Conservation (phyloP, 2,888 invertebrate genomes). For the Tillus elongatus region DNA sequence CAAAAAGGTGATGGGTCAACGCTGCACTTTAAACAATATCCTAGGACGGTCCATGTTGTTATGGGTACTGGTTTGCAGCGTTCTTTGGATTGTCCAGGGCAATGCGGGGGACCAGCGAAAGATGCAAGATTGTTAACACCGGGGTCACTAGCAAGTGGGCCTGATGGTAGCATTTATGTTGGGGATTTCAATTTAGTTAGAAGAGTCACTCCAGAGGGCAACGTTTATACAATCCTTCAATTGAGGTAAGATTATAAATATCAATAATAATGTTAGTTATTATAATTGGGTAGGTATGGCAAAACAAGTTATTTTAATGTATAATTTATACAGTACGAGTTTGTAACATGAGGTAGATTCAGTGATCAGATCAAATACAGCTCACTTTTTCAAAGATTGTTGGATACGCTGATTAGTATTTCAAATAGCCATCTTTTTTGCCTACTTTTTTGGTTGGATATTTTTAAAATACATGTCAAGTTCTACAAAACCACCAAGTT, state of each 20-base stretch:
- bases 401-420: too few relatives aligned
- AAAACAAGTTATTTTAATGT: too few relatives aligned
- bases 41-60: slow-evolving; percentile 80
- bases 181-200: slow-evolving; percentile 95
- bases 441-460: too few relatives aligned
- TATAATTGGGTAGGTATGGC: too few relatives aligned
- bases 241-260: slow-evolving; percentile 55
- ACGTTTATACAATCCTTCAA: slow-evolving; percentile 80
- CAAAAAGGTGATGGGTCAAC: slow-evolving; percentile 97
- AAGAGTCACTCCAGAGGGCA: slow-evolving; percentile 80
- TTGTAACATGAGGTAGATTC: too few relatives aligned
- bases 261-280: slow-evolving; percentile 1
- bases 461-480: too few relatives aligned
- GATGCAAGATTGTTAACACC: slow-evolving; percentile 85
- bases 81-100: slow-evolving; percentile 74
- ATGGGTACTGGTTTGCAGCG: slow-evolving; percentile 89
- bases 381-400: too few relatives aligned
- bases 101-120: slow-evolving; percentile 77
- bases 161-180: slow-evolving; percentile 94
- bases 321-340: too few relatives aligned
- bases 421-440: too few relatives aligned
- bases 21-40: slow-evolving; percentile 86
- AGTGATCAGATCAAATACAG: too few relatives aligned
- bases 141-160: slow-evolving; percentile 86
- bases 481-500: too few relatives aligned